A percentile compares a stretch with the other conserved stretches of the same genome.
Evolutionary conservation across 2,113 vertebrate genomes (phyloP).

Genomic region (Platichthys flesus): DNA sequence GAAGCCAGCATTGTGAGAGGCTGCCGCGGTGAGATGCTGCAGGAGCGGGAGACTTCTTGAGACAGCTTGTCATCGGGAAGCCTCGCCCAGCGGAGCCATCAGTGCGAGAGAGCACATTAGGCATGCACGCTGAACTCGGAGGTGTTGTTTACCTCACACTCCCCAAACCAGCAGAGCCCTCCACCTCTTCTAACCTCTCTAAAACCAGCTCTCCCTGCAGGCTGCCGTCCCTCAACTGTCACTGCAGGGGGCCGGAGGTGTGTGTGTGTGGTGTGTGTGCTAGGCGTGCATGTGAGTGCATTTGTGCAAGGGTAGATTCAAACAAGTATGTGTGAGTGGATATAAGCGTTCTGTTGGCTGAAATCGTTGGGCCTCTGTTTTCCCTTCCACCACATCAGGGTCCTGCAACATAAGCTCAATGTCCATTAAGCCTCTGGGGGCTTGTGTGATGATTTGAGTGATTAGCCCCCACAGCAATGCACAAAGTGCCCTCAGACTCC

Average conservation of each 20-base stretch:
- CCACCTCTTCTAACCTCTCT: slow-evolving; percentile 62
- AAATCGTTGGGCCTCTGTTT: neutral
- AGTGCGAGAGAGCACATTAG: slow-evolving; percentile 63
- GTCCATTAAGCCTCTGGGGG: neutral
- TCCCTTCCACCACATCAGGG: slow-evolving; percentile 4
- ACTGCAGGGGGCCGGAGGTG: slow-evolving; percentile 42
- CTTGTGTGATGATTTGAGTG: slow-evolving; percentile 28
- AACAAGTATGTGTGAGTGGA: slow-evolving; percentile 6
- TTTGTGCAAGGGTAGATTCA: neutral
- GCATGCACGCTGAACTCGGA: slow-evolving; percentile 73
- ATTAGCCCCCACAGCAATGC: slow-evolving; percentile 19
- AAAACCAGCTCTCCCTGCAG: slow-evolving; percentile 59
- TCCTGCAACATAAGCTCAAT: slow-evolving; percentile 15
- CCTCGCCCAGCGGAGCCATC: slow-evolving; percentile 55
- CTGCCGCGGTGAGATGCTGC: slow-evolving; percentile 38
- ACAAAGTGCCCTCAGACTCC: slow-evolving; percentile 15
- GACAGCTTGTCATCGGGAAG: slow-evolving; percentile 68
- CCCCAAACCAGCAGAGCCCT: slow-evolving; percentile 44
- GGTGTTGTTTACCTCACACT: slow-evolving; percentile 77
- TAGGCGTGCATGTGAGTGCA: neutral
- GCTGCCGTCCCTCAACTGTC: slow-evolving; percentile 73
- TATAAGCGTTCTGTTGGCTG: slow-evolving; percentile 4
- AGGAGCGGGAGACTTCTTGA: slow-evolving; percentile 53
- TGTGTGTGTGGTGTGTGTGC: slow-evolving; percentile 1
- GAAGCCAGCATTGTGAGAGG: slow-evolving; percentile 41